Conservation (phyloP, 1,140 invertebrate species). For the Ectropis grisescens region DNA sequence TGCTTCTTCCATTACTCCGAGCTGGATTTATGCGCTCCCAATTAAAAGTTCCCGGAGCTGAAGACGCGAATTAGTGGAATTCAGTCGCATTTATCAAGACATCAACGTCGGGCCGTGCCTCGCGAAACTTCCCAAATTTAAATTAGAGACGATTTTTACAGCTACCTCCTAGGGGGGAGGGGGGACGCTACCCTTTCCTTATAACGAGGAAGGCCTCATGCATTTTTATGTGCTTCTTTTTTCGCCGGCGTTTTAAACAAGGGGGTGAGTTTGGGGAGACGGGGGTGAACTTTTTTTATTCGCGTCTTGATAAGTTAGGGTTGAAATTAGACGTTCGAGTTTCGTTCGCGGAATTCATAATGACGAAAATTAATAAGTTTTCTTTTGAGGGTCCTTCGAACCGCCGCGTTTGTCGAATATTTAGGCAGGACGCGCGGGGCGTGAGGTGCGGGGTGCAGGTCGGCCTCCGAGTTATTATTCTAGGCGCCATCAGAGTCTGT, state of each 20-base stretch:
- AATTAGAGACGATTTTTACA: constrained; percentile 71
- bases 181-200: constrained; percentile 69
- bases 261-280: constrained; percentile 60
- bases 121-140: constrained; percentile 69
- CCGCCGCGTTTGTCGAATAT: constrained; percentile 25
- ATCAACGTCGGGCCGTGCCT: constrained; percentile 60
- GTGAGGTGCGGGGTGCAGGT: no score
- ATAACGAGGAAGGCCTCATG: constrained; percentile 71
- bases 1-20: constrained; percentile 43
- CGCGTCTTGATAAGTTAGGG: constrained; percentile 71
- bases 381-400: constrained; percentile 53
- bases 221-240: constrained; percentile 73
- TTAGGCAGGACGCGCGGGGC: constrained; percentile 9
- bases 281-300: constrained; percentile 70
- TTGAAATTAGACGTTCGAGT: constrained; percentile 71
- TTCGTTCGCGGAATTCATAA: constrained; percentile 70
- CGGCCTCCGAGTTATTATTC: constrained; percentile 2
- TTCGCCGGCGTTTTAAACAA: constrained; percentile 72
- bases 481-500: no score
- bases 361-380: constrained; percentile 70
- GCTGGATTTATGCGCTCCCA: constrained; percentile 58
- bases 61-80: constrained; percentile 65
- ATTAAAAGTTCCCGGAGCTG: constrained; percentile 63
- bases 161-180: constrained; percentile 52
- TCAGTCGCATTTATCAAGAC: constrained; percentile 66